Percentiles rank a stretch among this genome's conserved stretches.
phyloP scores from a whole-genome alignment of 2,888 invertebrate genomes.

The Girardia tigrina region DNA sequence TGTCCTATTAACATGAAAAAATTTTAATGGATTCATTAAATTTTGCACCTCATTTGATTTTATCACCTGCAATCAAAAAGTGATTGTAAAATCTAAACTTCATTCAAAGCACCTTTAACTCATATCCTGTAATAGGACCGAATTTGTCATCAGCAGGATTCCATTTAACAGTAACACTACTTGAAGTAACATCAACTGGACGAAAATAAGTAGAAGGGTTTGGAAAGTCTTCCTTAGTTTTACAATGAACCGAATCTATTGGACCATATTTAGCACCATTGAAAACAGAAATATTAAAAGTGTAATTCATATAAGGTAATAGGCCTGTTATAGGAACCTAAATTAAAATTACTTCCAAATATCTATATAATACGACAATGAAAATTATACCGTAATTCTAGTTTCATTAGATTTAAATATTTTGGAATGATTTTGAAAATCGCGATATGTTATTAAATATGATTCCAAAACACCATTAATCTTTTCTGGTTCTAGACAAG shows the following conservation, averaged over 20 bases:
- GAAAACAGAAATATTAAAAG: background rate
- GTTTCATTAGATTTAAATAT: too few relatives aligned
- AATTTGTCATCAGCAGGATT: background rate
- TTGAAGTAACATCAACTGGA: background rate
- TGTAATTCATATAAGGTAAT: background rate
- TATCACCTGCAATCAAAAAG: background rate
- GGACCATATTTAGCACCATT: background rate
- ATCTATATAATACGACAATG: too few relatives aligned
- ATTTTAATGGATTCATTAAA: background rate
- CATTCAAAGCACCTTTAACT: background rate
- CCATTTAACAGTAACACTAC: background rate
- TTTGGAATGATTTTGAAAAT: too few relatives aligned
- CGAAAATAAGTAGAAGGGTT: background rate
- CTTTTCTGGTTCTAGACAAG: background rate
- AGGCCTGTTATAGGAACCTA: background rate
- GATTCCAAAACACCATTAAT: background rate
- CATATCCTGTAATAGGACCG: conserved; percentile 13
- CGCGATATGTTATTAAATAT: background rate
- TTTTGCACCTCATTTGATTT: background rate
- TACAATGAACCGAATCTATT: background rate
- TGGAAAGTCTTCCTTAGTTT: background rate
- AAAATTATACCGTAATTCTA: too few relatives aligned
- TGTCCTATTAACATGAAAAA: background rate
- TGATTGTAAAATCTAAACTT: background rate
- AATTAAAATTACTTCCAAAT: too few relatives aligned